Conservation (phyloP, 2,113 vertebrate species). For the Aix galericulata region DNA sequence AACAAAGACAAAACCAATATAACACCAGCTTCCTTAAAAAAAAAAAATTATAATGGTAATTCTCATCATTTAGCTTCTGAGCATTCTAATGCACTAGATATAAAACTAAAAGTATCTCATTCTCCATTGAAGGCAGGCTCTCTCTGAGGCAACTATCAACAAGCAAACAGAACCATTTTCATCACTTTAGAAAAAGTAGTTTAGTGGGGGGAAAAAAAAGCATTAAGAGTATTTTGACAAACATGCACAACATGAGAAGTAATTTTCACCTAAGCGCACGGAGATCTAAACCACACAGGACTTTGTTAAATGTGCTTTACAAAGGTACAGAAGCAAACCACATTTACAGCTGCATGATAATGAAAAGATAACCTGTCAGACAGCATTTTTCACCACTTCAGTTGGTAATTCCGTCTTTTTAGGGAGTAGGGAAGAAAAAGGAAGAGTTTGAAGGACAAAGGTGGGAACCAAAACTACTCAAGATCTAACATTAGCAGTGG, state of each 20-base stretch:
- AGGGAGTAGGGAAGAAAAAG: background rate
- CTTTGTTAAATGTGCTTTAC: background rate
- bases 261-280: rapidly evolving
- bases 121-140: background rate
- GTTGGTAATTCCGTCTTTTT: background rate
- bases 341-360: background rate
- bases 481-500: background rate
- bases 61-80: background rate
- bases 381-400: background rate
- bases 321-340: background rate
- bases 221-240: background rate
- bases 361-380: background rate
- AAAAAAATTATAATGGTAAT: background rate
- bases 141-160: background rate
- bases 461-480: background rate
- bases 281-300: background rate
- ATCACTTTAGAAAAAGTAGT: background rate
- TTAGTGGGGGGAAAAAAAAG: background rate
- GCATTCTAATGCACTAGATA: background rate
- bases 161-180: background rate
- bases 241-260: background rate
- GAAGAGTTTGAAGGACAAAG: background rate
- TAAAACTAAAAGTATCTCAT: background rate
- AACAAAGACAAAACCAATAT: background rate
- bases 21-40: background rate